phyloP scores from a whole-genome alignment of 2,113 vertebrate species.

The Rissa tridactyla region DNA sequence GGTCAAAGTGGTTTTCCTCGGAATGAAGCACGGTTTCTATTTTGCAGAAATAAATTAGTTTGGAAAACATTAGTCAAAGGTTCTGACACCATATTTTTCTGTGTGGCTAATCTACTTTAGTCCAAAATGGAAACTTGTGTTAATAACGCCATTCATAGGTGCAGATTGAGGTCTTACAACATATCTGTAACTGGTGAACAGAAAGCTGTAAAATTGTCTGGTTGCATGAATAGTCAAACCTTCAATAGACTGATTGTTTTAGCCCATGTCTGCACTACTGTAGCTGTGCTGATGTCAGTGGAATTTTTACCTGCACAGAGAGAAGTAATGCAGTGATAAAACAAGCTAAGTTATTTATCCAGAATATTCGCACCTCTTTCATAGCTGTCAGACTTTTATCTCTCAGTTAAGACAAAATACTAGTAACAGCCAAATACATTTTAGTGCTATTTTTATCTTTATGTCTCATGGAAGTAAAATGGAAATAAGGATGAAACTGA shows the following conservation, averaged over 20 bases:
- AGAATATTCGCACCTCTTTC: neutral
- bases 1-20: neutral
- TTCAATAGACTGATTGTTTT: neutral
- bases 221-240: neutral
- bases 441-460: neutral
- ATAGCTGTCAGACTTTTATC: neutral
- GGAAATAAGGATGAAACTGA: neutral
- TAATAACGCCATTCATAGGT: neutral
- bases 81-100: neutral
- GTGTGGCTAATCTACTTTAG: neutral
- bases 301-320: neutral
- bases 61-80: neutral
- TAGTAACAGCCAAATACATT: neutral
- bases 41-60: neutral
- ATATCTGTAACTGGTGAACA: neutral
- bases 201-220: neutral
- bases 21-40: neutral
- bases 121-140: neutral
- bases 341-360: neutral
- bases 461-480: neutral
- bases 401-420: neutral
- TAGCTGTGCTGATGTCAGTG: neutral
- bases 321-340: neutral
- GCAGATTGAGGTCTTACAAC: neutral
- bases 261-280: neutral